Base-by-base conservation (phyloP, 2,113 vertebrate genomes). In the Callionymus lyra region DNA sequence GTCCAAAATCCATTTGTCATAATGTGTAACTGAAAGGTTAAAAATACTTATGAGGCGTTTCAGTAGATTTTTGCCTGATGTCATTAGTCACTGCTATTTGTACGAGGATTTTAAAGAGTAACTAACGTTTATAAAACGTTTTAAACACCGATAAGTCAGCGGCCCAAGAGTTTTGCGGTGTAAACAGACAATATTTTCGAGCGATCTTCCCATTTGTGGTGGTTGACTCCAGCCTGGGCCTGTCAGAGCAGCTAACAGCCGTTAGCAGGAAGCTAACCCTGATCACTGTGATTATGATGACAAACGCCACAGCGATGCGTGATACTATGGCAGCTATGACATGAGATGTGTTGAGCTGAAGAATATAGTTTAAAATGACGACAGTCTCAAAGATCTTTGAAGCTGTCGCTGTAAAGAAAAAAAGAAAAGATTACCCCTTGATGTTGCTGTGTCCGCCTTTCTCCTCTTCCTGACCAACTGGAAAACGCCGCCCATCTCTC, bases 381-480 rank as follows among this genome's bases (percentile, higher is more conserved):
- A 27, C 21, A 27, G 21, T 8, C 4, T 27, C 4, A 27, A 27
- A 8, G 21, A 4, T 27, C 21, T 51, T 38, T 51, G 53, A 56
- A 47, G 38, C 34, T 47, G 6, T 11, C 1, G 6, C 9, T 12
- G 16, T 59, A 33, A 41, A 34, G 16, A 38, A 16, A 38, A 62
- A 33, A 41, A 34, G 16, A 38, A 16, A 38, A 43, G 16, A 56
- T 72, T 80, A 79, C 78, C 76, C 59, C 53, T 74, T 53, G 55
- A 49, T 76, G 60, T 73, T 53, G 72, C 64, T 68, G 58, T 72
- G 74, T 82, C 79, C 74, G 74, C 71, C 67, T 80, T 82, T 76
- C 77, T 68, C 69, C 63, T 76, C 79, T 80, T 81, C 76, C 82
- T 77, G 69, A 56, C 67, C 71, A 64, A 78, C 58, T 61, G 44